A percentile compares a stretch with the other conserved stretches of the same genome.
phyloP scores from a whole-genome alignment of 2,113 vertebrate species.

The Odocoileus hemionus region DNA sequence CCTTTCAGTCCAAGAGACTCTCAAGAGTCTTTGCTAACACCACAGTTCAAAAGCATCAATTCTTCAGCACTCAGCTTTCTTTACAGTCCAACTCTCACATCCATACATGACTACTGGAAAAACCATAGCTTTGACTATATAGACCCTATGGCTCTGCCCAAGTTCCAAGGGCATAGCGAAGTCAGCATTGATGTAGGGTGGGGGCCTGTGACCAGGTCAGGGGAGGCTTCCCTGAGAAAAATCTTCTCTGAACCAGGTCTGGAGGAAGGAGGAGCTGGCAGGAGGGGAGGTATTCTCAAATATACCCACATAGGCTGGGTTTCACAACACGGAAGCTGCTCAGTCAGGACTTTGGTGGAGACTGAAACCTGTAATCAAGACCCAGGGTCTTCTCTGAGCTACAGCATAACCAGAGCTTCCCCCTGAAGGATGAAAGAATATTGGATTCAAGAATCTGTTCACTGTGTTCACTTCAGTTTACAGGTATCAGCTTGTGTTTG shows the following conservation, averaged over 20 bases:
- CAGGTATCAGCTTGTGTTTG: background rate
- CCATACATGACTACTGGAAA: background rate
- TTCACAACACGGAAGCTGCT: background rate
- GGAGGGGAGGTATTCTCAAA: background rate
- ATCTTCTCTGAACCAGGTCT: background rate
- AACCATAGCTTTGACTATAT: background rate
- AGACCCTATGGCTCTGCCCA: background rate
- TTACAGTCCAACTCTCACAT: background rate
- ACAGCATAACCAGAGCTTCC: background rate
- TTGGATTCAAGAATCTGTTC: background rate
- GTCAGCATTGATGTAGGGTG: background rate
- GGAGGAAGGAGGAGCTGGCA: background rate
- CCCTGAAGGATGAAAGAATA: background rate
- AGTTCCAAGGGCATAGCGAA: background rate
- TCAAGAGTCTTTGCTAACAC: background rate
- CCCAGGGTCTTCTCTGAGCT: background rate
- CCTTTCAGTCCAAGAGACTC: background rate
- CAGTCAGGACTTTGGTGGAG: background rate
- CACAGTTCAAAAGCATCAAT: background rate
- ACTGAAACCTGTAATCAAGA: slow-evolving; percentile 23
- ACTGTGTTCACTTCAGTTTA: background rate
- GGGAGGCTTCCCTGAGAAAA: background rate
- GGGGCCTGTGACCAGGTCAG: background rate
- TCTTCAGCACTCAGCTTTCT: background rate
- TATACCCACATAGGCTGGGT: background rate